These are phyloP conservation scores for Philereme transversata DNA, from an alignment of 2,888 invertebrate species.

Conservation along the genomic window DNA sequence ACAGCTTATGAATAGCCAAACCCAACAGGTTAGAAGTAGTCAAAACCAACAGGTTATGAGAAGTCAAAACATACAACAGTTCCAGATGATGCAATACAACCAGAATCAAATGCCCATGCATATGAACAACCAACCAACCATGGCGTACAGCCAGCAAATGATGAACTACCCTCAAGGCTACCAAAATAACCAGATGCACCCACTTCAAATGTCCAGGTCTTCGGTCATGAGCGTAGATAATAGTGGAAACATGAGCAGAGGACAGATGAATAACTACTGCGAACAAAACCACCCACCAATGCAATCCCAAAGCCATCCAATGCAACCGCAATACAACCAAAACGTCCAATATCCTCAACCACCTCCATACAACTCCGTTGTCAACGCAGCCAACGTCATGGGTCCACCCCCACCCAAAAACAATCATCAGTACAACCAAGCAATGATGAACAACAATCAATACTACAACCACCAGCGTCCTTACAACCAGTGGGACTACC, in stretches of 20 bases:
- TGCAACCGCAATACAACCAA: constrained; percentile 67
- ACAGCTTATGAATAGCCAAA: constrained; percentile 64
- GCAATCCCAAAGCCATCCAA: constrained; percentile 52
- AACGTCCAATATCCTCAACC: constrained; percentile 73
- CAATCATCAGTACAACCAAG: constrained; percentile 77
- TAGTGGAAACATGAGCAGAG: constrained; percentile 71
- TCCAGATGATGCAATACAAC: constrained; percentile 71
- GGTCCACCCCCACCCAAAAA: constrained; percentile 79
- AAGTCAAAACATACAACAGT: constrained; percentile 69
- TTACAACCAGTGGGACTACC: constrained; percentile 77
- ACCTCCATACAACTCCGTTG: constrained; percentile 71
- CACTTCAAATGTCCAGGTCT: constrained; percentile 74
- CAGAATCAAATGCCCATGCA: constrained; percentile 64
- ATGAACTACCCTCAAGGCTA: constrained; percentile 67
- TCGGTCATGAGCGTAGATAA: constrained; percentile 79
- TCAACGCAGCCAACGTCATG: constrained; percentile 74
- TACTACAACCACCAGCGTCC: constrained; percentile 76
- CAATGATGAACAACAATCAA: constrained; percentile 78
- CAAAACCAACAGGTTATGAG: constrained; percentile 68
- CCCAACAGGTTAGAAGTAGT: constrained; percentile 59
- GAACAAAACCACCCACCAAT: constrained; percentile 64
- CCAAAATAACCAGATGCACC: constrained; percentile 68
- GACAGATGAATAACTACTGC: constrained; percentile 69
- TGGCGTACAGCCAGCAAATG: constrained; percentile 64
- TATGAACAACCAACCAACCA: constrained; percentile 60